Evolutionary conservation across 2,888 invertebrate genomes (phyloP).

Genomic region (Campaea margaritaria): DNA sequence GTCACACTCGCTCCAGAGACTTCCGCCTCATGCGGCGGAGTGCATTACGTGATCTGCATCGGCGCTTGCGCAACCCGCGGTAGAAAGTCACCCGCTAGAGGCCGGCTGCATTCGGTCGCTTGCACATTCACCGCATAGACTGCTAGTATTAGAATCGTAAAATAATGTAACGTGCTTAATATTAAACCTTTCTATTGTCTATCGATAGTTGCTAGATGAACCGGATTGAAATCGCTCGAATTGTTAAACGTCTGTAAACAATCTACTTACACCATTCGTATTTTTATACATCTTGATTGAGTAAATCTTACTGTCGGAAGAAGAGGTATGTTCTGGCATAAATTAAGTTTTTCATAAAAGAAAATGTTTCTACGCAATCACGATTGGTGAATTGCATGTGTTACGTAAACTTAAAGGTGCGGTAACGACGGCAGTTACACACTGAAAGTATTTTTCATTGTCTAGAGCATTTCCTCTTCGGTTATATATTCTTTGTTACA

Average conservation of each 20-base stretch:
- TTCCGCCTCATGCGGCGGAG: conserved; percentile 78
- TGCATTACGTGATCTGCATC: conserved; percentile 83
- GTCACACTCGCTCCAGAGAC: conserved; percentile 77
- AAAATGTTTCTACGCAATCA: conserved; percentile 14
- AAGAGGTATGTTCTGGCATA: not conserved
- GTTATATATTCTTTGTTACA: conserved; percentile 64
- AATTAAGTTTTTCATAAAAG: not conserved
- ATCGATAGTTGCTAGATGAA: conserved; percentile 37
- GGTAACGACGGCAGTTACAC: conserved; percentile 62
- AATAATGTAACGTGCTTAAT: conserved; percentile 58
- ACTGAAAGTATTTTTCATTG: conserved; percentile 77
- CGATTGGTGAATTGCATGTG: conserved; percentile 44
- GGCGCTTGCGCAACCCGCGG: conserved; percentile 74
- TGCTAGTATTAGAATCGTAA: conserved; percentile 67
- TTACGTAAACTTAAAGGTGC: conserved; percentile 61
- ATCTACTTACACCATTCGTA: too few relatives aligned
- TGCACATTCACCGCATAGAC: conserved; percentile 68
- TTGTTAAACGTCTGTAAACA: conserved; percentile 21
- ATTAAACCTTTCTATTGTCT: conserved; percentile 56
- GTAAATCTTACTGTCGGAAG: not conserved
- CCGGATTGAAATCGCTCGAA: conserved; percentile 43
- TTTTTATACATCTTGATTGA: not conserved
- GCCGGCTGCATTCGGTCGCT: conserved; percentile 76
- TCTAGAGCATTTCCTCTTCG: conserved; percentile 80
- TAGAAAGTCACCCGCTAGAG: conserved; percentile 78